phyloP scores from a whole-genome alignment of 2,113 vertebrate species.

The Phycodurus eques region DNA sequence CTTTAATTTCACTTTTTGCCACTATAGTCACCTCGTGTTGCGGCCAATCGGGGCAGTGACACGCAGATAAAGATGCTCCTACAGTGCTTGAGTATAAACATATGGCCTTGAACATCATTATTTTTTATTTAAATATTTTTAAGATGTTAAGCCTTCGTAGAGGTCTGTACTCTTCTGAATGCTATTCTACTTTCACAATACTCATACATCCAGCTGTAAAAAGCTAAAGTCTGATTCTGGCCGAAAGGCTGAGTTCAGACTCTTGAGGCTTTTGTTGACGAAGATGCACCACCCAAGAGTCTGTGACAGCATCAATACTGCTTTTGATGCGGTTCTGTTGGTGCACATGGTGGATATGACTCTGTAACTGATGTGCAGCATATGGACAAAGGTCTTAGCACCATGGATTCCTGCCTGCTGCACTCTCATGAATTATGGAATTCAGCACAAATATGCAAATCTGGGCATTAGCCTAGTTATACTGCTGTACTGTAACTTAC shows the following conservation, averaged over 20 bases:
- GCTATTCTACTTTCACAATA: constrained; percentile 25
- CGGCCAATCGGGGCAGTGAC: too few species aligned
- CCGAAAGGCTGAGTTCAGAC: constrained; percentile 37
- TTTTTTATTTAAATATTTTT: background rate
- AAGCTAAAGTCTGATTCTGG: constrained; percentile 32
- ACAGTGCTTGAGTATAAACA: background rate
- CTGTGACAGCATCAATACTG: constrained; percentile 25
- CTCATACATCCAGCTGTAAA: constrained; percentile 52
- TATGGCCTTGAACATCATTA: background rate
- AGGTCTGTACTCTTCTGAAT: background rate
- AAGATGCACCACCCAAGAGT: constrained; percentile 24
- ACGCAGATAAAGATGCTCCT: background rate
- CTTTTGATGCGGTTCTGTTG: constrained; percentile 18
- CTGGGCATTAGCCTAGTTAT: constrained; percentile 71
- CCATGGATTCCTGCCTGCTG: constrained; percentile 31
- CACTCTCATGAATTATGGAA: constrained; percentile 70
- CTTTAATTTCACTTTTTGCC: too few species aligned
- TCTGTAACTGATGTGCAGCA: constrained; percentile 15
- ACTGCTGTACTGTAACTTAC: constrained; percentile 66
- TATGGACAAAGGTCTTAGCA: constrained; percentile 44
- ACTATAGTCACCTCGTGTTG: too few species aligned
- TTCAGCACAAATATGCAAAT: constrained; percentile 73
- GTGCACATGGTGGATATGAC: constrained; percentile 15
- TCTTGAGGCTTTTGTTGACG: constrained; percentile 46
- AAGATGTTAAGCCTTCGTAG: background rate